phyloP scores from a whole-genome alignment of 2,888 invertebrate species.

The Philonicus albiceps region DNA sequence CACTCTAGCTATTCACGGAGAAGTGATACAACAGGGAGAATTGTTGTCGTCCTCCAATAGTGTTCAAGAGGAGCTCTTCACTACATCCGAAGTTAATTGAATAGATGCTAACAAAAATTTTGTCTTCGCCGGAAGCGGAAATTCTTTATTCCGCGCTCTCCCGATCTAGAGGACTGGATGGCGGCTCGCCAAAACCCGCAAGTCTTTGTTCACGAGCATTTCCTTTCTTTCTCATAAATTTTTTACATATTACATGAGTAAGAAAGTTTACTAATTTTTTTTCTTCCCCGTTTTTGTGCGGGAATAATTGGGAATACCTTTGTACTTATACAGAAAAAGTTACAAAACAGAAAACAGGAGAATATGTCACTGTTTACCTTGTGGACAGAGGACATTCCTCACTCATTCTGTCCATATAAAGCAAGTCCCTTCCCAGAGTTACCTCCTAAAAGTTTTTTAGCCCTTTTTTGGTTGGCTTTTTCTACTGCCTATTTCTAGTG shows the following conservation, averaged over 20 bases:
- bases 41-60: neutral
- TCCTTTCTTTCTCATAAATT: neutral
- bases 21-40: neutral
- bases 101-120: slow-evolving; percentile 11
- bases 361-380: neutral
- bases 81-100: slow-evolving; percentile 19
- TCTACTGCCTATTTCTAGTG: neutral
- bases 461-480: neutral
- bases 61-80: neutral
- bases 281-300: neutral
- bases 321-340: neutral
- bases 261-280: neutral
- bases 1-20: neutral
- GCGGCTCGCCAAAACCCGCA: neutral
- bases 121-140: neutral
- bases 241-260: neutral
- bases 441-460: neutral
- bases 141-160: neutral
- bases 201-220: neutral
- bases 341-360: neutral
- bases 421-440: neutral
- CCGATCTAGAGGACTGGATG: neutral
- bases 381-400: neutral
- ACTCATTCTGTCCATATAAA: neutral
- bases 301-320: neutral